Conservation (phyloP, 92 coral and sea anemone genomes). For the Epizoanthus stellaris region DNA sequence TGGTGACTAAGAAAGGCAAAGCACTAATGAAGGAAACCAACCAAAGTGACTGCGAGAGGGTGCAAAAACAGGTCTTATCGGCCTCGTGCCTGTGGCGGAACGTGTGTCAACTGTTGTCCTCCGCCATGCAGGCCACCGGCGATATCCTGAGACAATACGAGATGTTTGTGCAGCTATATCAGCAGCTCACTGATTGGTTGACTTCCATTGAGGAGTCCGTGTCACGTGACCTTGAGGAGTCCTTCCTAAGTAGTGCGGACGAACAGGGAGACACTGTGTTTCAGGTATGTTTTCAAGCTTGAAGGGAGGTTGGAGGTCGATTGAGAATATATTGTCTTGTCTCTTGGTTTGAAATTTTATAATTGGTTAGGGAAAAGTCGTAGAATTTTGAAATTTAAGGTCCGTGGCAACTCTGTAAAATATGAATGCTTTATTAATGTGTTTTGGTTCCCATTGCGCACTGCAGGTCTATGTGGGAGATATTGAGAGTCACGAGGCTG, state of each 20-base stretch:
- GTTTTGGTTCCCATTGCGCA: not conserved
- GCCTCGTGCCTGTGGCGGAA: slow-evolving; percentile 83
- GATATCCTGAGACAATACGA: slow-evolving; percentile 77
- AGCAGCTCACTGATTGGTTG: slow-evolving; percentile 81
- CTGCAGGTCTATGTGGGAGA: slow-evolving; percentile 91
- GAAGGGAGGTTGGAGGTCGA: too few species aligned
- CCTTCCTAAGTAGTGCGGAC: slow-evolving; percentile 92
- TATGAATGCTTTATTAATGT: not conserved
- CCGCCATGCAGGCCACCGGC: slow-evolving; percentile 72
- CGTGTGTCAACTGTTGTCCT: slow-evolving; percentile 80
- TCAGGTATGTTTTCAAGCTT: slow-evolving; percentile 55
- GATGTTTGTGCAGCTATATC: slow-evolving; percentile 69
- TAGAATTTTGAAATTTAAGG: too few species aligned
- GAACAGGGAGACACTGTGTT: slow-evolving; percentile 93
- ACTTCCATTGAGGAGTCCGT: slow-evolving; percentile 85
- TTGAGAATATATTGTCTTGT: too few species aligned
- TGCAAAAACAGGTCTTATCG: slow-evolving; percentile 87
- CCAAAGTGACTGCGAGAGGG: slow-evolving; percentile 90
- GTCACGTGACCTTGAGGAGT: slow-evolving; percentile 91
- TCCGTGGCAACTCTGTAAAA: not conserved
- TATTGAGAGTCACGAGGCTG: slow-evolving; percentile 90
- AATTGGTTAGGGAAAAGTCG: too few species aligned
- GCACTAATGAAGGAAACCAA: slow-evolving; percentile 76
- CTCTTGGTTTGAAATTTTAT: too few species aligned
- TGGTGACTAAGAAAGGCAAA: slow-evolving; percentile 78